Evolutionary conservation across 2,888 invertebrate genomes (phyloP).

Genomic region (Quadroppia sp.): DNA sequence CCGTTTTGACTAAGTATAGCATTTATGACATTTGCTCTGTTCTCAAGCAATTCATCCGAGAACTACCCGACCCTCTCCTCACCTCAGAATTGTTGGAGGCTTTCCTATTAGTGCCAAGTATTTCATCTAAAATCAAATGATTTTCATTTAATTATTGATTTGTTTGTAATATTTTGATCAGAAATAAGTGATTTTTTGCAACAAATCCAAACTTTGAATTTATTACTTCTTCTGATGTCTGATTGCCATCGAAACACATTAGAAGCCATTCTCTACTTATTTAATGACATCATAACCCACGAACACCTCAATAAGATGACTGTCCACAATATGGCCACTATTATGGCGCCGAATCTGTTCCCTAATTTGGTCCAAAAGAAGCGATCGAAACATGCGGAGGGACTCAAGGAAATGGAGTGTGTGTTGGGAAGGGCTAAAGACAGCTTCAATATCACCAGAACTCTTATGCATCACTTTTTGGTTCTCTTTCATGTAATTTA

Average conservation of each 20-base stretch:
- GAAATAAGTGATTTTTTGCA: conserved; percentile 1
- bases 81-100: conserved; percentile 31
- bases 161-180: background rate
- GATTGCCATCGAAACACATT: conserved; percentile 37
- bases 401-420: background rate
- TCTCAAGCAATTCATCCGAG: conserved; percentile 32
- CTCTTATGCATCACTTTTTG: background rate
- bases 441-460: conserved; percentile 1
- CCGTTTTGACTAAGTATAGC: conserved; percentile 23
- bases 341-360: conserved; percentile 39
- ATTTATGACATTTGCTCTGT: conserved; percentile 34
- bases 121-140: background rate
- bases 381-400: background rate
- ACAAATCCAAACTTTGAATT: conserved; percentile 36
- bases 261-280: conserved; percentile 26
- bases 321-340: conserved; percentile 28
- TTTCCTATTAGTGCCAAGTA: conserved; percentile 37
- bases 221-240: conserved; percentile 35
- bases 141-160: background rate
- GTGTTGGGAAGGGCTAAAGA: background rate
- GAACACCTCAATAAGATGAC: conserved; percentile 31
- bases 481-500: conserved; percentile 17
- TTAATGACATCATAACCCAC: conserved; percentile 8
- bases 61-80: conserved; percentile 31
- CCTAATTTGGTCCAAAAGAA: conserved; percentile 15